Evolutionary conservation across 1,140 invertebrate genomes (phyloP).

Genomic region (Cryptotermes secundus): DNA sequence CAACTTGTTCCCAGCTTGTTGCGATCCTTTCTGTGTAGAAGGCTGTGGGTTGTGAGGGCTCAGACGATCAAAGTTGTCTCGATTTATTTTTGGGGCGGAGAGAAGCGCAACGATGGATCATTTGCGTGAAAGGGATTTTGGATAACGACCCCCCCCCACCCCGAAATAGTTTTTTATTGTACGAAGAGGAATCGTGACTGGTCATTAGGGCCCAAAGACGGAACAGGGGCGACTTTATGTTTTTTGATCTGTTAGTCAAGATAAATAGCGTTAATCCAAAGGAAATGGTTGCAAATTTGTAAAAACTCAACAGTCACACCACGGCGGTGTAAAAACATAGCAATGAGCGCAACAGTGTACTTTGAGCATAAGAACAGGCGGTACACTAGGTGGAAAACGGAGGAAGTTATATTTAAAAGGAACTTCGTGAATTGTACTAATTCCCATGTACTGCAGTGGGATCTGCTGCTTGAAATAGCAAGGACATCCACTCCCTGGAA

Average conservation of each 20-base stretch:
- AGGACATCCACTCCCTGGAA: no score
- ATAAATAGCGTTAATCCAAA: slow-evolving; percentile 17
- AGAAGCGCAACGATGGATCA: neutral
- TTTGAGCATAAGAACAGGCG: no score
- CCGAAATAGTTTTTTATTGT: neutral
- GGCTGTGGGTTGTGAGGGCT: neutral
- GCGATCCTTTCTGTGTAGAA: neutral
- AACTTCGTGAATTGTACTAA: no score
- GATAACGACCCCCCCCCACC: slow-evolving; percentile 3
- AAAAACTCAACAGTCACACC: neutral
- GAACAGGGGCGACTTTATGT: neutral
- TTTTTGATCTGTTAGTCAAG: slow-evolving; percentile 19
- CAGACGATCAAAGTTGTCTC: neutral
- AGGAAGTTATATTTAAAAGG: no score
- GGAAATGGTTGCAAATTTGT: slow-evolving; percentile 12
- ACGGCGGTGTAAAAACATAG: neutral
- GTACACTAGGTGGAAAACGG: no score
- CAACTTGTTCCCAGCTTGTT: no score
- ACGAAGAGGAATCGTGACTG: neutral
- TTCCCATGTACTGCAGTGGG: no score
- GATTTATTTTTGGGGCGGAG: neutral
- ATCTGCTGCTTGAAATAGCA: no score
- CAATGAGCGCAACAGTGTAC: neutral
- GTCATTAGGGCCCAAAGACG: neutral
- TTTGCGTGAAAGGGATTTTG: slow-evolving; percentile 8